A percentile compares a stretch with the other conserved stretches of the same genome.
These are phyloP conservation scores for Lepilemur septentrionalis DNA, from an alignment of 2,797 vertebrate genomes.

Conservation along the genomic window DNA sequence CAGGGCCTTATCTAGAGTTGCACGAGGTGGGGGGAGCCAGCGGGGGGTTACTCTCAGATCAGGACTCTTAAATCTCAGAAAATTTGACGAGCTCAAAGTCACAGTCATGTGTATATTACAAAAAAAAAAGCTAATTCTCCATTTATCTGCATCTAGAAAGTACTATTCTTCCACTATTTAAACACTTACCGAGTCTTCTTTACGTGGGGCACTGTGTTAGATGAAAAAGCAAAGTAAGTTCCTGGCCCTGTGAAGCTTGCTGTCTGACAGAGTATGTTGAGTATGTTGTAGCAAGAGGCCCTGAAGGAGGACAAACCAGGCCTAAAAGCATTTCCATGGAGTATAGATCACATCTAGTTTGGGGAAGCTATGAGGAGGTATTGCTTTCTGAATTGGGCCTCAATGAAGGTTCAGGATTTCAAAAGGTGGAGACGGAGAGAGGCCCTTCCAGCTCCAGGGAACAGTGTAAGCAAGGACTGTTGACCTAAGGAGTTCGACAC, in stretches of 20 bases:
- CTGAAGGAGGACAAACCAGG: neutral
- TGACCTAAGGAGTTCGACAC: slow-evolving; percentile 5
- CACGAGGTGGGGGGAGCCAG: neutral
- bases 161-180: slow-evolving; percentile 9
- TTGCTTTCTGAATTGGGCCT: neutral
- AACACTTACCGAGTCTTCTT: neutral
- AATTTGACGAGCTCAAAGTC: slow-evolving; percentile 19
- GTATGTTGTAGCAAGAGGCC: neutral
- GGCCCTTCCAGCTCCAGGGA: neutral
- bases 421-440: neutral
- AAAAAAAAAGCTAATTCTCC: neutral
- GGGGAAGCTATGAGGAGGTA: neutral
- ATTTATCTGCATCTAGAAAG: slow-evolving; percentile 26
- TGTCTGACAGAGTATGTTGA: neutral
- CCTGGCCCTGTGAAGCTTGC: neutral
- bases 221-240: neutral
- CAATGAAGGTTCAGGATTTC: slow-evolving; percentile 29
- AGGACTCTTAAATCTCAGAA: slow-evolving; percentile 40
- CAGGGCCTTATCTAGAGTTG: neutral
- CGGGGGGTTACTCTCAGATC: neutral
- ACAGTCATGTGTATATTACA: neutral
- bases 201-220: neutral
- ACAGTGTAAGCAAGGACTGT: neutral
- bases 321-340: neutral
- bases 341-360: neutral